phyloP scores from a whole-genome alignment of 92 coral and sea anemone genomes.

The Porites divaricata region DNA sequence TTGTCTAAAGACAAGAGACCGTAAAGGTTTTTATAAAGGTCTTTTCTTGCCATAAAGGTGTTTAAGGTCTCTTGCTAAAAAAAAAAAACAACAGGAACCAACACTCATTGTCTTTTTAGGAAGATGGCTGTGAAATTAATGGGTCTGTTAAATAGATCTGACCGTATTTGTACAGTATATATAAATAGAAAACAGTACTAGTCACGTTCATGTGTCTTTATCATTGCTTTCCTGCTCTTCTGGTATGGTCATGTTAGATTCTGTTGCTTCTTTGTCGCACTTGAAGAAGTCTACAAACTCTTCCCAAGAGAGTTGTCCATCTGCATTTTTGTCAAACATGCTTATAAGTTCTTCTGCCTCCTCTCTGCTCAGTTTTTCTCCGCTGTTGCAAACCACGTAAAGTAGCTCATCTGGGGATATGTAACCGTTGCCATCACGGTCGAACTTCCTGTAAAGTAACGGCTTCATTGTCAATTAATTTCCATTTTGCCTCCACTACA shows the following conservation, averaged over 20 bases:
- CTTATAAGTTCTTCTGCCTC: conserved; percentile 90
- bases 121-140: no score
- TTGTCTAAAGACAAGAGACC: no score
- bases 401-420: conserved; percentile 88
- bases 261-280: conserved; percentile 56
- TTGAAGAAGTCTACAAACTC: conserved; percentile 84
- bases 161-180: no score
- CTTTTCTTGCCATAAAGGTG: no score
- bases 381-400: conserved; percentile 85
- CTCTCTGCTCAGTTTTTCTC: conserved; percentile 78
- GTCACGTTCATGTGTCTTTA: conserved; percentile 9
- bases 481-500: not conserved
- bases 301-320: conserved; percentile 90
- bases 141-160: no score
- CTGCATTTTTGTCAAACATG: conserved; percentile 90
- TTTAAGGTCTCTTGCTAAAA: no score
- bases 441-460: conserved; percentile 68
- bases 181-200: no score
- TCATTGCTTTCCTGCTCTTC: conserved; percentile 10
- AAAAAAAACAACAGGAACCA: no score
- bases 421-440: conserved; percentile 90
- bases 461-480: not conserved
- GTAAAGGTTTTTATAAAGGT: no score
- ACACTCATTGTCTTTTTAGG: no score
- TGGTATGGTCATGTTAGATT: conserved; percentile 22